phyloP scores from a whole-genome alignment of 2,113 vertebrate species.

The Murina feae region DNA sequence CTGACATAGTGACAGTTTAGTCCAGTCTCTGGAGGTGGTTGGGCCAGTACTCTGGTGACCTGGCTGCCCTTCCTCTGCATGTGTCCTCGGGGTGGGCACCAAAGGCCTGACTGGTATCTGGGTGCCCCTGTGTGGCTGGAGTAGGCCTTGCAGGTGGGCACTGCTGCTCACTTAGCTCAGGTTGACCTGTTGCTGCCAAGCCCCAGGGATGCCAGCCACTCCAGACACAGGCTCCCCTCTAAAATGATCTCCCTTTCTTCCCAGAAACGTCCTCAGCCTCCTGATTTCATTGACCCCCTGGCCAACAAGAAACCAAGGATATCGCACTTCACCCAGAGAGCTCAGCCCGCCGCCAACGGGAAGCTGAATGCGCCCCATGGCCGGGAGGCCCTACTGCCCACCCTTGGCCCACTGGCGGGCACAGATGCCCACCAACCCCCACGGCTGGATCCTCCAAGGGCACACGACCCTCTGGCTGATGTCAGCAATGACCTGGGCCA shows the following conservation, averaged over 20 bases:
- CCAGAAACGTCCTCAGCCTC: constrained; percentile 89
- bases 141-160: background rate
- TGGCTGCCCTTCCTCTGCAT: background rate
- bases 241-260: background rate
- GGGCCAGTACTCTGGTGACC: background rate
- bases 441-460: constrained; percentile 82
- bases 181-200: background rate
- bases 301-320: constrained; percentile 94
- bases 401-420: constrained; percentile 21
- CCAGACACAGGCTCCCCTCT: background rate
- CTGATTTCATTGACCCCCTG: constrained; percentile 93
- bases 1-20: background rate
- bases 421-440: constrained; percentile 78
- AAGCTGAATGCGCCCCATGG: constrained; percentile 85
- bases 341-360: constrained; percentile 87
- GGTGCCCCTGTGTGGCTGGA: background rate
- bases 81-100: background rate
- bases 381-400: constrained; percentile 76
- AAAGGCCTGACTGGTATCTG: background rate
- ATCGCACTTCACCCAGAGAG: constrained; percentile 89
- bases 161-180: too few species aligned
- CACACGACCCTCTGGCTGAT: constrained; percentile 89
- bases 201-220: background rate
- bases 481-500: constrained; percentile 92
- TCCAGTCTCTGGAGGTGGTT: background rate